Conservation (phyloP, 2,888 invertebrate genomes). For the Cosmopolites sordidus region DNA sequence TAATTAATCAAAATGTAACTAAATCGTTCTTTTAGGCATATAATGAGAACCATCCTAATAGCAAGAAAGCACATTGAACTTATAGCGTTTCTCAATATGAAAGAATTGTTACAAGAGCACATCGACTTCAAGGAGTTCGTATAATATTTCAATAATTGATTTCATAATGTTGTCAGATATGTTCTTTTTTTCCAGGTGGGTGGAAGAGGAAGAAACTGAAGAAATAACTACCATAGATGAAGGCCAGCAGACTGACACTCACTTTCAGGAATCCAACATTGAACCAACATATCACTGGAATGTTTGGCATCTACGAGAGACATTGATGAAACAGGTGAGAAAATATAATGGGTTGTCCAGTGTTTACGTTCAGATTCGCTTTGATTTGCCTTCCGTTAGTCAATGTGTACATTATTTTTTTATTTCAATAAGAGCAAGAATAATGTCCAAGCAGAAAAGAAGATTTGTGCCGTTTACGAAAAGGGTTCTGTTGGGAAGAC, state of each 20-base stretch:
- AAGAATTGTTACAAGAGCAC: not conserved
- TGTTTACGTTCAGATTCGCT: too few relatives aligned
- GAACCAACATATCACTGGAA: constrained; percentile 15
- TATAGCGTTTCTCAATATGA: constrained; percentile 9
- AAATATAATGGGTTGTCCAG: not conserved
- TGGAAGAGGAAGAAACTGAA: not conserved
- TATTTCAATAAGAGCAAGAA: too few relatives aligned
- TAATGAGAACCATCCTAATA: constrained; percentile 9
- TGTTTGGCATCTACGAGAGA: constrained; percentile 10
- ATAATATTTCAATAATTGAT: too few relatives aligned
- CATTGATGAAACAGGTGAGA: constrained; percentile 3
- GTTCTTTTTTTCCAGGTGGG: not conserved
- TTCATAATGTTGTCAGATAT: too few relatives aligned
- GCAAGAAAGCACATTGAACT: constrained; percentile 8
- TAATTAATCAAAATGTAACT: too few relatives aligned
- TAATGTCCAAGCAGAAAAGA: too few relatives aligned
- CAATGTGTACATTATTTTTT: too few relatives aligned
- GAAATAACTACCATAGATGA: not conserved
- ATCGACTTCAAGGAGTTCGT: too few relatives aligned
- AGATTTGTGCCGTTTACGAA: too few relatives aligned
- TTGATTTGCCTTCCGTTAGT: too few relatives aligned
- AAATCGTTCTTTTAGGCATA: constrained; percentile 17
- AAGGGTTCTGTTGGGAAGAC: too few relatives aligned
- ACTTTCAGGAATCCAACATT: constrained; percentile 3
- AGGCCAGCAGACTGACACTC: constrained; percentile 11